Base-by-base conservation (phyloP, 2,888 invertebrate species). In the Scrobipalpa atriplicella region DNA sequence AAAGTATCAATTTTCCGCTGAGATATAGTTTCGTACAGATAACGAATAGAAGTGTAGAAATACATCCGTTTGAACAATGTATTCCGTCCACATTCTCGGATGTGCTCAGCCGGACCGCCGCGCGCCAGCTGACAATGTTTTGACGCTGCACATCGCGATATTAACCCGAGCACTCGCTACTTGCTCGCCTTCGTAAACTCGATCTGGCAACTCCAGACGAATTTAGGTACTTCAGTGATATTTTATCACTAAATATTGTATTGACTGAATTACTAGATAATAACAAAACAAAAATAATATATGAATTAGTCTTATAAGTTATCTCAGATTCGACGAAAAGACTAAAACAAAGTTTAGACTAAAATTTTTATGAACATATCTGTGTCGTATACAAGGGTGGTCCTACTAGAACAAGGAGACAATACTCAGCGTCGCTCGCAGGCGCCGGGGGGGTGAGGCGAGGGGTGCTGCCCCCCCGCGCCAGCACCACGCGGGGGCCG, bases 281-380 rank as follows among this genome's bases (percentile, higher is more conserved):
- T 85, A 85, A 84, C 80, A 75, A 76, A 81, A 81, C 78, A 83
- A 87, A 85, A 80, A 80, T 86, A 82, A 84, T 87, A 86, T 88
- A 87, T 86, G 78, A 82, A 83, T 86, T 90, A 90, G 86, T 81
- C 73, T 79, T 77, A 78, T 92, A 91, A 92, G 90, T 84, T 90
- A 90, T 92, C 89, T 90, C 89, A 89, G 88, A 90, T 90, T 91
- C 89, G 90, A 91, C 86, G 82, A 92, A 91, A 92, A 92, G 92
- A 92, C 92, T 92, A 90, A 84, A 84, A 85, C 80, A 84, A 56
- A 79, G 86, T 87, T 88, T 90, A 91, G 90, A 90, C 81, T 90
- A 85, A 86, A 90, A 87, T 82, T 86, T 90, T 88, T 88, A 89
- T 86, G 84, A 89, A 92, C 92, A 92, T 92, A 92, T 92, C 92